Percentiles rank a stretch among this genome's conserved stretches.
phyloP scores from a whole-genome alignment of 2,888 invertebrate genomes.

The Apamea crenata region DNA sequence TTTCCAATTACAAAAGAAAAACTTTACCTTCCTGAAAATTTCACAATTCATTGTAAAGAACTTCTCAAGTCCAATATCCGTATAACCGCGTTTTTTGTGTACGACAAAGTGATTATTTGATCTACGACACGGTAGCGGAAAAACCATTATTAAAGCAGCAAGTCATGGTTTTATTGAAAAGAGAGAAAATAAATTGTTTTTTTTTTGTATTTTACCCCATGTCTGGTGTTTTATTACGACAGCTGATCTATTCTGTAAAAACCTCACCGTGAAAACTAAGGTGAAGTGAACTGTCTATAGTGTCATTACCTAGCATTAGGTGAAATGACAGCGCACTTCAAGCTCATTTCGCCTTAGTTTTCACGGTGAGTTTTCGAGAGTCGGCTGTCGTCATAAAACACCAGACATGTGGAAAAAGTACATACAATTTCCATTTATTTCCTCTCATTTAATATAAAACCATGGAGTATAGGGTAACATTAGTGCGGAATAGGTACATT shows the following conservation, averaged over 20 bases:
- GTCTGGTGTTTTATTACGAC: constrained; percentile 11
- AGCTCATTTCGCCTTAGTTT: neutral
- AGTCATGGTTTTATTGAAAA: constrained; percentile 64
- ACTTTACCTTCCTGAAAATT: constrained; percentile 9
- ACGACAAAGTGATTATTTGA: constrained; percentile 47
- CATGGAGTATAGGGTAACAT: constrained; percentile 27
- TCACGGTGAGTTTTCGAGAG: neutral
- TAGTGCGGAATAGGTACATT: constrained; percentile 1
- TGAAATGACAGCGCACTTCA: neutral
- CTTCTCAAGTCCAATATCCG: constrained; percentile 6
- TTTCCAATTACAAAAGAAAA: constrained; percentile 7
- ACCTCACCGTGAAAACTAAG: neutral
- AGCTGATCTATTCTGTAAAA: neutral
- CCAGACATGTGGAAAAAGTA: neutral
- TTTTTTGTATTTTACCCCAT: constrained; percentile 7
- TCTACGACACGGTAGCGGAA: constrained; percentile 49
- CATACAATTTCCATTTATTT: constrained; percentile 45
- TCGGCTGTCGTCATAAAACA: neutral
- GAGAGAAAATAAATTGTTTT: constrained; percentile 47
- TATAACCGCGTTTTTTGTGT: constrained; percentile 14
- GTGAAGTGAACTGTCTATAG: neutral
- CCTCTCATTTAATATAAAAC: constrained; percentile 59
- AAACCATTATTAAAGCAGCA: constrained; percentile 54
- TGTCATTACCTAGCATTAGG: neutral
- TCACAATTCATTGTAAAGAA: constrained; percentile 11